These are phyloP conservation scores for Laticauda colubrina DNA, from an alignment of 2,113 vertebrate species.

Conservation along the genomic window DNA sequence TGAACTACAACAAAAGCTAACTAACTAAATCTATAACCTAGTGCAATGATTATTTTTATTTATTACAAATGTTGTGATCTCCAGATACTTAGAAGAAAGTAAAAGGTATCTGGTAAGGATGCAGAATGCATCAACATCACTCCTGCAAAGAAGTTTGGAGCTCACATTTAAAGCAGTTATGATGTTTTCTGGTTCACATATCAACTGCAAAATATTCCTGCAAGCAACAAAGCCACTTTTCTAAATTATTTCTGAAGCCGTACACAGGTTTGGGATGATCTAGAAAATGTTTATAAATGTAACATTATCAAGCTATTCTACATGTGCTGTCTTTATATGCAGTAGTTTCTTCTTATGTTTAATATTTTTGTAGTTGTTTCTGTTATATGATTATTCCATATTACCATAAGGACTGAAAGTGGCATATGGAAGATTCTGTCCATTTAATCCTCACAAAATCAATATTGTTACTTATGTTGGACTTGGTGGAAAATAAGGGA, in stretches of 20 bases:
- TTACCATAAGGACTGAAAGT: not conserved
- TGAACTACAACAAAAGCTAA: not conserved
- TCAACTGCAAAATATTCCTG: no score
- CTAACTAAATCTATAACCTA: not conserved
- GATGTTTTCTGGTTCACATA: no score
- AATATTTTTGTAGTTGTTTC: not conserved
- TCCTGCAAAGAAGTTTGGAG: no score
- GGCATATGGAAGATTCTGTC: not conserved
- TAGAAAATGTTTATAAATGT: not conserved
- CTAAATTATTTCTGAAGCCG: no score
- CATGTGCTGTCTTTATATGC: not conserved
- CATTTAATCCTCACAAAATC: not conserved
- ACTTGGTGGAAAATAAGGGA: not conserved
- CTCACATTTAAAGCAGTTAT: no score
- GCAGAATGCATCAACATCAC: no score
- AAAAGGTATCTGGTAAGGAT: no score
- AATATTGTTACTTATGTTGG: not conserved
- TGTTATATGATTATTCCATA: not conserved
- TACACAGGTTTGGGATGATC: no score
- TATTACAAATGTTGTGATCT: no score
- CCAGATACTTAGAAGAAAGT: no score
- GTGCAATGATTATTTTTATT: not conserved
- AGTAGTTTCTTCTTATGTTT: not conserved
- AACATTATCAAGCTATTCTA: not conserved
- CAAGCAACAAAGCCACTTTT: no score